Base-by-base conservation (phyloP, 2,113 vertebrate genomes). In the Promerops cafer region DNA sequence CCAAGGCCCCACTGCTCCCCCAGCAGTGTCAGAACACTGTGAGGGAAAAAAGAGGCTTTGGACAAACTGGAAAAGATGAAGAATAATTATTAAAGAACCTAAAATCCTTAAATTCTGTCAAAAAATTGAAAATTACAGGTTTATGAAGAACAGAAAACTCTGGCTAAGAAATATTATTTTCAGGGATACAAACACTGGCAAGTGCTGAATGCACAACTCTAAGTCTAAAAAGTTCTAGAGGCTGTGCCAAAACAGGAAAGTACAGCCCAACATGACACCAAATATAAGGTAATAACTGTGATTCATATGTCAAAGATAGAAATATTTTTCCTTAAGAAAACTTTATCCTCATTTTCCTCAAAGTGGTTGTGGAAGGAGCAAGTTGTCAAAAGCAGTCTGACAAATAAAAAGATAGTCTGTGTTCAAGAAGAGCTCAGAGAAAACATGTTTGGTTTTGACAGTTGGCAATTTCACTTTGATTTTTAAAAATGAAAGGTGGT, bases 181-280 rank as follows among this genome's bases (percentile, higher is more conserved):
- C 65, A 47, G 39, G 21, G 42, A 27, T 8, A 39, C 13, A 7
- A 28, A 20, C 40, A 64, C n/a, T 16, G 21, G 24, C 30, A 64
- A 82, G 17, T 5, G 49, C 7, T 40, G 28, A 56, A 37, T 12
- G 44, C 0, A 2, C 4, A 22, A 1, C 16, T 10, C 12, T 3
- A 33, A 60, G 47, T 11, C 21, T 33, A 24, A 42, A 37, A 69
- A 52, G 35, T 15, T 39, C 71, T 37, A 9, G 59, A 40, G 33
- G 33, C 77, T 75, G 19, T 11, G 47, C 27, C 23, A 53, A 22
- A 54, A 28, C 26, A 70, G 37, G 30, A 27, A 18, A 27, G 47
- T 13, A 11, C 33, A 60, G 19, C 27, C 40, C 33, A n/a, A 6
- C 2, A 28, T 6, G 28, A 53, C 28, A 31, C 30, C 54, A 54